Evolutionary conservation across 2,888 invertebrate genomes (phyloP).

Genomic region (Nebria salina): DNA sequence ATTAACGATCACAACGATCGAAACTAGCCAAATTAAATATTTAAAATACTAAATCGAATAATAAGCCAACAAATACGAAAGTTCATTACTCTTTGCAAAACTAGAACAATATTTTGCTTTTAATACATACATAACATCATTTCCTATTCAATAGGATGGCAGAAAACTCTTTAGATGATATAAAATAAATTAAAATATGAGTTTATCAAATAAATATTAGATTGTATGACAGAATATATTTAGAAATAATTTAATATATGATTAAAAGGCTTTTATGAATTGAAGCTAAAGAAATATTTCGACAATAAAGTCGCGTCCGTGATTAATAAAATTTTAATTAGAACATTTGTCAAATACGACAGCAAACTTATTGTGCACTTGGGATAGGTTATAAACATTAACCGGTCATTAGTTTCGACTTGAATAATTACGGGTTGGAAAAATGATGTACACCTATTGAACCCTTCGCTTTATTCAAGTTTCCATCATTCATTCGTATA

Average conservation of each 20-base stretch:
- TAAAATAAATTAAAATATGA: no score
- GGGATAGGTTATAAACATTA: slow-evolving; percentile 28
- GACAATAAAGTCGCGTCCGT: slow-evolving; percentile 16
- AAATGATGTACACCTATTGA: slow-evolving; percentile 35
- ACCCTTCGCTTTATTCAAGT: slow-evolving; percentile 11
- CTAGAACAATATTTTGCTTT: no score
- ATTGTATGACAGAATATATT: no score
- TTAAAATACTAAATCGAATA: no score
- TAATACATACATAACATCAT: no score
- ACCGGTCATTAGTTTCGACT: slow-evolving; percentile 29
- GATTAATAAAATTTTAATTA: slow-evolving; percentile 34
- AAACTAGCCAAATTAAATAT: no score
- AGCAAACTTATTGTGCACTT: slow-evolving; percentile 21
- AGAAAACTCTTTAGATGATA: no score
- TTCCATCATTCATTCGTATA: background rate
- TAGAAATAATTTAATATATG: background rate
- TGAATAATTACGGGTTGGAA: slow-evolving; percentile 30
- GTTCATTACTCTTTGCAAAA: no score
- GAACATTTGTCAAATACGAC: slow-evolving; percentile 28
- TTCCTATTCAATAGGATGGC: no score
- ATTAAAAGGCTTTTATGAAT: background rate
- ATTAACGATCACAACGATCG: no score
- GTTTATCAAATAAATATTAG: no score
- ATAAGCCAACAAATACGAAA: no score
- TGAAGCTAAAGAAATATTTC: slow-evolving; percentile 1